Conservation (phyloP, 2,113 vertebrate genomes). For the Argyrosomus japonicus region DNA sequence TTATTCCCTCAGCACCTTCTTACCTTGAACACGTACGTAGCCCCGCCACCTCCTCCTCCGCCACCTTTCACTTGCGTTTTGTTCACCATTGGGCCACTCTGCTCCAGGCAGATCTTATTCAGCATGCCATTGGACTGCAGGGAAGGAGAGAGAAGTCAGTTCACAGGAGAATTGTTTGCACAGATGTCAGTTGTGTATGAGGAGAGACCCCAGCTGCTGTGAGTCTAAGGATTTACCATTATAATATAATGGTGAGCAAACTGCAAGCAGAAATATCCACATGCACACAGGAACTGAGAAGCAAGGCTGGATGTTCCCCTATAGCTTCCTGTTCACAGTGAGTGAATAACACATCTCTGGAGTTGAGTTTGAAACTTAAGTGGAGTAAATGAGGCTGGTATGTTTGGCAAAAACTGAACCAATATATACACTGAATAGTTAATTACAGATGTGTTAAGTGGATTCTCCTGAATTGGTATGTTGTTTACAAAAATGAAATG, state of each 20-base stretch:
- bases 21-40: conserved; percentile 97
- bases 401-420: background rate
- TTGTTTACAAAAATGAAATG: background rate
- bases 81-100: conserved; percentile 91
- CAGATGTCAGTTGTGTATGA: conserved; percentile 18
- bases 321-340: conserved; percentile 4
- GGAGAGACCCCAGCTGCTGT: conserved; percentile 32
- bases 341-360: background rate
- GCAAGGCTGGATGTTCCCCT: background rate
- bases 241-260: conserved; percentile 44
- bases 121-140: conserved; percentile 87
- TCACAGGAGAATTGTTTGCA: conserved; percentile 34
- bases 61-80: conserved; percentile 93
- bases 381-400: background rate
- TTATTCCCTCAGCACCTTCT: conserved; percentile 1
- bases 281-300: conserved; percentile 14
- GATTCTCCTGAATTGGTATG: background rate
- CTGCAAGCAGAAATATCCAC: conserved; percentile 20
- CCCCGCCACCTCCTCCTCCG: conserved; percentile 96
- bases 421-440: background rate
- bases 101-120: conserved; percentile 92
- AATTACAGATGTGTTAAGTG: background rate
- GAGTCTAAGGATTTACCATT: conserved; percentile 26
- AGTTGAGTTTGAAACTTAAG: background rate
- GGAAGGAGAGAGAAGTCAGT: conserved; percentile 52